Evolutionary conservation across 2,888 invertebrate genomes (phyloP).

Genomic region (Cremastinae sp.): DNA sequence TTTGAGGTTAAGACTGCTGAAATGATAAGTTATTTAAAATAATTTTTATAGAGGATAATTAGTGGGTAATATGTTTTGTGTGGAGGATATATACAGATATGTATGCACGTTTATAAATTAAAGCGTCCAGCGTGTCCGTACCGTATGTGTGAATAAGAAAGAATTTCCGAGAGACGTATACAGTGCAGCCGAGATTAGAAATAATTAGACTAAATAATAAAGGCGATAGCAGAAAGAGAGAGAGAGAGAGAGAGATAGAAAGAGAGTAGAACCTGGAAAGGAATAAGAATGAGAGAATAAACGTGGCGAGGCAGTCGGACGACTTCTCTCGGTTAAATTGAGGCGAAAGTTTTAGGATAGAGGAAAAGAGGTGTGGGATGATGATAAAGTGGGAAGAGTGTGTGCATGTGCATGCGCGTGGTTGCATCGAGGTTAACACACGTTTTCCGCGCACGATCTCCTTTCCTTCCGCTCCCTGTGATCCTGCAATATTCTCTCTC

Average conservation of each 20-base stretch:
- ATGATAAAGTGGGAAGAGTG: constrained; percentile 54
- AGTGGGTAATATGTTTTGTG: too few relatives aligned
- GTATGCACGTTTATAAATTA: too few relatives aligned
- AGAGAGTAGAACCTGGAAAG: too few relatives aligned
- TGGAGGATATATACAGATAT: too few relatives aligned
- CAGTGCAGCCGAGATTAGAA: constrained; percentile 51
- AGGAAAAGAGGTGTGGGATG: constrained; percentile 52
- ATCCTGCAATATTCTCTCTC: too few relatives aligned
- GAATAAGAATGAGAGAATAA: constrained; percentile 20
- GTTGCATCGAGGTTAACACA: constrained; percentile 28
- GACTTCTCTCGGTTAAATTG: constrained; percentile 29
- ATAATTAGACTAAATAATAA: constrained; percentile 51
- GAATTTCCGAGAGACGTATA: constrained; percentile 39
- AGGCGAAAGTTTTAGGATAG: constrained; percentile 34
- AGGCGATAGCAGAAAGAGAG: constrained; percentile 4
- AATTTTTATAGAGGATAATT: too few relatives aligned
- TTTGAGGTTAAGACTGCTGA: too few relatives aligned
- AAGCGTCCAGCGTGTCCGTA: too few relatives aligned
- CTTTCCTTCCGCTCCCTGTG: too few relatives aligned
- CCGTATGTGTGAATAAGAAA: constrained; percentile 49
- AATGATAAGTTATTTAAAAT: too few relatives aligned
- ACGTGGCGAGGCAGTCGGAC: constrained; percentile 9
- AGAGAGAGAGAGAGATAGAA: constrained; percentile 6
- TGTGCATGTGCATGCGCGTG: neutral
- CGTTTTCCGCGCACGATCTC: too few relatives aligned